Conservation (phyloP, 2,797 vertebrate species). For the Numenius phaeopus region DNA sequence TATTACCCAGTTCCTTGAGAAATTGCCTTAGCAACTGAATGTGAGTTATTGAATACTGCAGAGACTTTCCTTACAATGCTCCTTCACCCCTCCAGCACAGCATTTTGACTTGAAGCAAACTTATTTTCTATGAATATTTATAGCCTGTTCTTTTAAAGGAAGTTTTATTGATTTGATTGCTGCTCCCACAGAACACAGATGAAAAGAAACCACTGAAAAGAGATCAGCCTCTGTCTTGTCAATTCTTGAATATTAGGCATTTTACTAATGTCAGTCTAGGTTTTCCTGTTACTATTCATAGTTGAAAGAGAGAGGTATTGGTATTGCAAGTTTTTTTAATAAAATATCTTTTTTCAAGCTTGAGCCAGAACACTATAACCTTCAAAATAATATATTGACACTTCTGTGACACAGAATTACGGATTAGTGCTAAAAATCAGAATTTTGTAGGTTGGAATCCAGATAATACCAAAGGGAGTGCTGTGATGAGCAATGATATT, state of each 20-base stretch:
- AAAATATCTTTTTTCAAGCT: neutral
- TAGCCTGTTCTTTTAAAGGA: conserved; percentile 34
- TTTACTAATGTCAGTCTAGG: neutral
- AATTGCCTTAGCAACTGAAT: conserved; percentile 38
- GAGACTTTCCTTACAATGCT: neutral
- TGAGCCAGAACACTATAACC: neutral
- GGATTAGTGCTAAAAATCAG: neutral
- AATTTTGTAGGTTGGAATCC: neutral
- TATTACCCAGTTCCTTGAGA: neutral
- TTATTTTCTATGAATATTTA: conserved; percentile 48
- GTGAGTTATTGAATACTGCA: neutral
- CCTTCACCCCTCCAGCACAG: neutral
- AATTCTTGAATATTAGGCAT: conserved; percentile 17
- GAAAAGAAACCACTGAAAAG: conserved; percentile 28
- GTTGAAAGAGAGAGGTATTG: neutral
- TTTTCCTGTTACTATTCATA: neutral
- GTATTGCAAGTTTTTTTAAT: neutral
- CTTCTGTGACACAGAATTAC: neutral
- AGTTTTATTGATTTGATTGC: conserved; percentile 48
- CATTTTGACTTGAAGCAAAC: conserved; percentile 21
- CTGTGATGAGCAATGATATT: neutral
- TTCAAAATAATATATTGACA: neutral
- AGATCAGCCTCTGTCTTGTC: conserved; percentile 38
- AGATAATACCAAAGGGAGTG: neutral
- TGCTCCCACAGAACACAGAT: conserved; percentile 2